A percentile compares a stretch with the other conserved stretches of the same genome.
Evolutionary conservation across 2,797 vertebrate genomes (phyloP).

Genomic region (Argya squamiceps): DNA sequence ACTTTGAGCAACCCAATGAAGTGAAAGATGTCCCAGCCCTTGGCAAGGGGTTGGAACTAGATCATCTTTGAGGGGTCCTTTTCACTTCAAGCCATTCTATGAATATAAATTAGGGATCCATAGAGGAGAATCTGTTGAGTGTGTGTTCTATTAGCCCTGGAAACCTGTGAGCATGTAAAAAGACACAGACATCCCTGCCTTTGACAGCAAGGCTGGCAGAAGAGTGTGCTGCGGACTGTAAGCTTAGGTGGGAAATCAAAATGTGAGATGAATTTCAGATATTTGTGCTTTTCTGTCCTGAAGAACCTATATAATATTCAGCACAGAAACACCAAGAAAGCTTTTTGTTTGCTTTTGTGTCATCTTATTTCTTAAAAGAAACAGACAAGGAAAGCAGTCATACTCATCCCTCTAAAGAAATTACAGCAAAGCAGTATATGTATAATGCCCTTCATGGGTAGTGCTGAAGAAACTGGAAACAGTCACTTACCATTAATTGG

Average conservation of each 20-base stretch:
- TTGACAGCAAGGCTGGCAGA: background rate
- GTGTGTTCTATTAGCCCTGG: background rate
- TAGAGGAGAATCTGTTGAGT: background rate
- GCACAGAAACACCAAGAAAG: background rate
- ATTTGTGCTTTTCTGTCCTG: background rate
- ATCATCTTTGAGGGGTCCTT: background rate
- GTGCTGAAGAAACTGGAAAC: background rate
- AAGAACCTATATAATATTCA: background rate
- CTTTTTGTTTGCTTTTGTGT: background rate
- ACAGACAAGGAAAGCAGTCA: background rate
- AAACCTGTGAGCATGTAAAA: background rate
- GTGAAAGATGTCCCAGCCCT: background rate
- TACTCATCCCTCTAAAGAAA: background rate
- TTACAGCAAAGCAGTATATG: background rate
- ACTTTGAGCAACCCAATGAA: background rate
- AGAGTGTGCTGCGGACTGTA: background rate
- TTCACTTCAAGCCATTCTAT: background rate
- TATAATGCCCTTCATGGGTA: background rate
- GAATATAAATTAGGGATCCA: background rate
- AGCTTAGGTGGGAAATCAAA: background rate
- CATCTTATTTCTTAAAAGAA: background rate
- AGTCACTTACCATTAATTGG: slow-evolving; percentile 92
- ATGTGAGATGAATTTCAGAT: background rate
- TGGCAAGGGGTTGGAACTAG: background rate
- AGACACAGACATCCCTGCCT: background rate